phyloP scores from a whole-genome alignment of 1,140 invertebrate genomes.

The Holotrichia oblita region DNA sequence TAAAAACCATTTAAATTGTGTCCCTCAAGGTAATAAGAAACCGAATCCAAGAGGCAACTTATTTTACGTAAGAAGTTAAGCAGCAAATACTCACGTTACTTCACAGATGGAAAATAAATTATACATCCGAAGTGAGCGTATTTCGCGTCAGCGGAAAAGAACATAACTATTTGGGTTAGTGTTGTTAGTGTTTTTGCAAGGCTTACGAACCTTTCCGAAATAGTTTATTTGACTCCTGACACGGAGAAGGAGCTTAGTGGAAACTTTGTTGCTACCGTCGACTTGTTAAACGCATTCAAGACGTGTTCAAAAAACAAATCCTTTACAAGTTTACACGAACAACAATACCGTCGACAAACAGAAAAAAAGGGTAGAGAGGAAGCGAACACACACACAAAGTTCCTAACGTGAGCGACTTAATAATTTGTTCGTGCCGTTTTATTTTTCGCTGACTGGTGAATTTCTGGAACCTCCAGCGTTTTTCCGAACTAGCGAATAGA shows the following conservation, averaged over 20 bases:
- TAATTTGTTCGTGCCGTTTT: constrained; percentile 38
- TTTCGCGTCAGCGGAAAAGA: background rate
- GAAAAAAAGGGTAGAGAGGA: constrained; percentile 15
- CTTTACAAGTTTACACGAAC: constrained; percentile 42
- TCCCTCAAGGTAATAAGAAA: too few relatives aligned
- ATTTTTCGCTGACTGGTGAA: constrained; percentile 31
- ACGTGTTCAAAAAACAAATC: constrained; percentile 43
- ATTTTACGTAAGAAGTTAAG: too few relatives aligned
- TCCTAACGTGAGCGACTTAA: constrained; percentile 39
- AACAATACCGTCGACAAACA: constrained; percentile 39
- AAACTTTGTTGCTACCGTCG: constrained; percentile 26
- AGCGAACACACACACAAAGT: constrained; percentile 33
- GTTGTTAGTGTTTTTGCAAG: constrained; percentile 15
- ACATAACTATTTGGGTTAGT: constrained; percentile 3
- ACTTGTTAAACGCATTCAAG: constrained; percentile 39
- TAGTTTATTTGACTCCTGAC: constrained; percentile 37
- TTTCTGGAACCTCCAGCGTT: constrained; percentile 19
- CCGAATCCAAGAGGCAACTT: too few relatives aligned
- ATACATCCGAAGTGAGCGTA: background rate
- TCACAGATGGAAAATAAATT: constrained; percentile 1
- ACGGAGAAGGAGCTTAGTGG: constrained; percentile 29
- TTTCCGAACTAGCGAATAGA: constrained; percentile 29
- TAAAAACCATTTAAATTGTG: too few relatives aligned
- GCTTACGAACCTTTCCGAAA: background rate
- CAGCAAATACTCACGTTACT: background rate